Percentiles rank a stretch among this genome's conserved stretches.
phyloP scores from a whole-genome alignment of 2,888 invertebrate species.

The Danaus chrysippus region DNA sequence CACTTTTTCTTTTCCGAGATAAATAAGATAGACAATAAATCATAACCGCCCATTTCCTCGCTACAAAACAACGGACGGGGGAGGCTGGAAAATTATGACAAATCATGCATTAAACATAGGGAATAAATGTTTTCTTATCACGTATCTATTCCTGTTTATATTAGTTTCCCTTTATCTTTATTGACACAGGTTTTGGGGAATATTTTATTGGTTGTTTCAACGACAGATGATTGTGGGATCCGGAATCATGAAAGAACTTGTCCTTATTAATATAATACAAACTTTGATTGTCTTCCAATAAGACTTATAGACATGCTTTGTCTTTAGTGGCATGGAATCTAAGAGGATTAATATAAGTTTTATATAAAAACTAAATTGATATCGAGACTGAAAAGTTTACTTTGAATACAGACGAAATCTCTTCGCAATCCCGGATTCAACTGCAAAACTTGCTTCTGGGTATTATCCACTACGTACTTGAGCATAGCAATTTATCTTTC shows the following conservation, averaged over 20 bases:
- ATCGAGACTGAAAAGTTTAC: slow-evolving; percentile 60
- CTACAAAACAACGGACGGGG: slow-evolving; percentile 72
- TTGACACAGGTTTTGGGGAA: slow-evolving; percentile 76
- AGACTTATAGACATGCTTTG: too few species aligned
- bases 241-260: slow-evolving; percentile 26
- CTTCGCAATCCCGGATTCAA: slow-evolving; percentile 55
- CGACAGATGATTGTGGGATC: slow-evolving; percentile 45
- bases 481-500: slow-evolving; percentile 29
- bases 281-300: not conserved
- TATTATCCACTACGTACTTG: slow-evolving; percentile 43
- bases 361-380: not conserved
- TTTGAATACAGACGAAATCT: slow-evolving; percentile 63
- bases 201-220: slow-evolving; percentile 62
- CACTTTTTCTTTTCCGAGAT: slow-evolving; percentile 70
- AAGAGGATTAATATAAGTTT: too few species aligned
- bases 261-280: not conserved
- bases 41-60: slow-evolving; percentile 72
- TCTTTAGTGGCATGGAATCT: too few species aligned
- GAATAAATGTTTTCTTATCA: slow-evolving; percentile 80
- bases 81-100: slow-evolving; percentile 77
- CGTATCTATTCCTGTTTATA: slow-evolving; percentile 78
- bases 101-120: slow-evolving; percentile 80
- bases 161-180: slow-evolving; percentile 79
- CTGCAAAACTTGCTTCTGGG: slow-evolving; percentile 58
- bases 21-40: slow-evolving; percentile 74